phyloP scores from a whole-genome alignment of 2,797 vertebrate genomes.

The Labeo calbasu region DNA sequence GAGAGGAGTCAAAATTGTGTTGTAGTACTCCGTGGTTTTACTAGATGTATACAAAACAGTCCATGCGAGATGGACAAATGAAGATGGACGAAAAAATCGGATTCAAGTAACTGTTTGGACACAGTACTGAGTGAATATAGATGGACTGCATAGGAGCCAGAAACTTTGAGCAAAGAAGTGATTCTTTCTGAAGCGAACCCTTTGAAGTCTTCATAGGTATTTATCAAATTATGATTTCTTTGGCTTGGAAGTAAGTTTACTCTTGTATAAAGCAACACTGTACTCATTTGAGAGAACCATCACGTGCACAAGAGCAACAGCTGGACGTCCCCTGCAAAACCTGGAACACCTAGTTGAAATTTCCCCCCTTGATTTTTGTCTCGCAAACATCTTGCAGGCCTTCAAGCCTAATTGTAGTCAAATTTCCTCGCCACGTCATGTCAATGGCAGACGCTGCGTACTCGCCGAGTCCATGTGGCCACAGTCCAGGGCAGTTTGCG shows the following conservation, averaged over 20 bases:
- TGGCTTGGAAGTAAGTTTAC: conserved; percentile 23
- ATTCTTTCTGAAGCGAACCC: conserved; percentile 14
- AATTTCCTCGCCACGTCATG: conserved; percentile 65
- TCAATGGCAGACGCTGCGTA: conserved; percentile 19
- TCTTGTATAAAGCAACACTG: conserved; percentile 20
- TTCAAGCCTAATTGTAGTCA: conserved; percentile 39
- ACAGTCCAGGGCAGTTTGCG: conserved; percentile 54
- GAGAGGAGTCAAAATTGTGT: conserved; percentile 56
- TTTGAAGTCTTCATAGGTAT: conserved; percentile 34
- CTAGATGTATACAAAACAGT: conserved; percentile 42
- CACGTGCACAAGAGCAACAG: conserved; percentile 35
- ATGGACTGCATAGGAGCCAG: not conserved
- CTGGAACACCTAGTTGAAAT: conserved; percentile 28
- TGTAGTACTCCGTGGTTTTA: conserved; percentile 34
- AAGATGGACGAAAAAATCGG: not conserved
- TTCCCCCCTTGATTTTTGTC: conserved; percentile 28
- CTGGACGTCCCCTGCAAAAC: conserved; percentile 18
- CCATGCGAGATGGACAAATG: conserved; percentile 23
- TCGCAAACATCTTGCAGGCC: conserved; percentile 46
- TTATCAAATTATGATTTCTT: conserved; percentile 47
- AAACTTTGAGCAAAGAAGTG: not conserved
- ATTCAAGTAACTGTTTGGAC: conserved; percentile 41
- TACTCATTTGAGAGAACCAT: conserved; percentile 10
- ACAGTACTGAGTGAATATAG: conserved; percentile 26
- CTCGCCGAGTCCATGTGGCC: conserved; percentile 60